phyloP scores from a whole-genome alignment of 2,113 vertebrate genomes.

The Rhinoderma darwinii region DNA sequence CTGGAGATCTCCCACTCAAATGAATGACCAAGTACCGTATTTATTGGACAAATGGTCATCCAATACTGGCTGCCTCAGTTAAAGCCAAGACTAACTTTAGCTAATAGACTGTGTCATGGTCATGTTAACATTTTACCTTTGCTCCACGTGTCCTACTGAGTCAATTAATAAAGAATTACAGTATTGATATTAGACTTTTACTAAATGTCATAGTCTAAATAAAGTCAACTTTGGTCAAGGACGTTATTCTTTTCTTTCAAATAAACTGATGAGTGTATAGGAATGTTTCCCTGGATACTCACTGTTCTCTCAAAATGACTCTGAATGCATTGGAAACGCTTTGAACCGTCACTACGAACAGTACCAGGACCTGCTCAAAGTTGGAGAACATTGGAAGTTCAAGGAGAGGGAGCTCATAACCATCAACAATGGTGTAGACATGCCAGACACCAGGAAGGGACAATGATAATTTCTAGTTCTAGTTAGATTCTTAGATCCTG shows the following conservation, averaged over 20 bases:
- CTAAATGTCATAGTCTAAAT: neutral
- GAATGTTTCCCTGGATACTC: too few relatives aligned
- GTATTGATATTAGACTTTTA: neutral
- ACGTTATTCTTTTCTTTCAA: too few relatives aligned
- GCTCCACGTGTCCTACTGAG: neutral
- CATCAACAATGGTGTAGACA: too few relatives aligned
- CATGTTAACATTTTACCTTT: neutral
- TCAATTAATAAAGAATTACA: too few relatives aligned
- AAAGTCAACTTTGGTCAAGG: too few relatives aligned
- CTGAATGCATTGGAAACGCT: too few relatives aligned
- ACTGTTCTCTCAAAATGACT: too few relatives aligned
- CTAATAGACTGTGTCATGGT: neutral
- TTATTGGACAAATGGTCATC: neutral
- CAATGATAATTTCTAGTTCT: neutral
- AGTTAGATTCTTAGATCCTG: too few relatives aligned
- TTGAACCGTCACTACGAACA: too few relatives aligned
- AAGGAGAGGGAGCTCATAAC: too few relatives aligned
- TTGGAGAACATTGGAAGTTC: neutral
- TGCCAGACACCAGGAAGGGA: neutral
- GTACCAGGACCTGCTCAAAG: too few relatives aligned
- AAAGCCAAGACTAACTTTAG: neutral
- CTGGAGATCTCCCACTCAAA: neutral
- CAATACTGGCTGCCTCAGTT: neutral
- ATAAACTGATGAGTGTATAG: too few relatives aligned
- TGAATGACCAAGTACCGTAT: neutral